Evolutionary conservation across 2,888 invertebrate genomes (phyloP).

Genomic region (Belgica antarctica): DNA sequence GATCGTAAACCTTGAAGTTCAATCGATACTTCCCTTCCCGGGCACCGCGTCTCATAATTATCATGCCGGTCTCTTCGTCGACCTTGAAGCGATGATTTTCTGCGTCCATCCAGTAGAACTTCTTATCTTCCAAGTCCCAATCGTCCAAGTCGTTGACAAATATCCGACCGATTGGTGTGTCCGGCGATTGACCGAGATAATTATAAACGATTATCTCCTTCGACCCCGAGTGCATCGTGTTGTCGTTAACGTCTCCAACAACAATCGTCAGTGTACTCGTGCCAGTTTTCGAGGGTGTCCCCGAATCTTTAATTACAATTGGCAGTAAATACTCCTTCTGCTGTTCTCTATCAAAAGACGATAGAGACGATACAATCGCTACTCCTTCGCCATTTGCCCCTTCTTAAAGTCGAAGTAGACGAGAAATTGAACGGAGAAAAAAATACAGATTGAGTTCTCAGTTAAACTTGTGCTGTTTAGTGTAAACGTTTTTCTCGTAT

Average conservation of each 20-base stretch:
- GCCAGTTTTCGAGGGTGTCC: conserved; percentile 72
- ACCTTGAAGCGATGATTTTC: conserved; percentile 67
- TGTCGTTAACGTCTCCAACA: conserved; percentile 81
- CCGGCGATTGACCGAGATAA: conserved; percentile 68
- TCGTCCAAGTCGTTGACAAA: conserved; percentile 82
- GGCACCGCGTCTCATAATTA: conserved; percentile 73
- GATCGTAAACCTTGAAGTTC: conserved; percentile 67
- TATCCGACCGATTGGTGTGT: conserved; percentile 71
- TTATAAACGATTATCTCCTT: conserved; percentile 82
- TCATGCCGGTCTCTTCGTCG: conserved; percentile 72
- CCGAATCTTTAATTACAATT: conserved; percentile 77
- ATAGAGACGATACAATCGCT: conserved; percentile 72
- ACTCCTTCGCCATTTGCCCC: conserved; percentile 73
- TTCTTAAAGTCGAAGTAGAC: conserved; percentile 48
- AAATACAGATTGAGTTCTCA: neutral
- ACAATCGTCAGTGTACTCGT: conserved; percentile 78
- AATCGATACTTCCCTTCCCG: conserved; percentile 65
- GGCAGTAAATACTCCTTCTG: conserved; percentile 78
- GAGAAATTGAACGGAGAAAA: neutral
- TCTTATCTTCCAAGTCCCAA: conserved; percentile 82
- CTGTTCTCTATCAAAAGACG: conserved; percentile 73
- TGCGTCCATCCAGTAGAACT: conserved; percentile 69
- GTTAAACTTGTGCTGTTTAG: too few species aligned
- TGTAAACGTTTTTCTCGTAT: too few species aligned
- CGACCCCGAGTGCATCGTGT: conserved; percentile 77